A percentile compares a stretch with the other conserved stretches of the same genome.
Evolutionary conservation across 1,140 invertebrate species (phyloP).

Genomic region (Macrotrachela quadricornifera): DNA sequence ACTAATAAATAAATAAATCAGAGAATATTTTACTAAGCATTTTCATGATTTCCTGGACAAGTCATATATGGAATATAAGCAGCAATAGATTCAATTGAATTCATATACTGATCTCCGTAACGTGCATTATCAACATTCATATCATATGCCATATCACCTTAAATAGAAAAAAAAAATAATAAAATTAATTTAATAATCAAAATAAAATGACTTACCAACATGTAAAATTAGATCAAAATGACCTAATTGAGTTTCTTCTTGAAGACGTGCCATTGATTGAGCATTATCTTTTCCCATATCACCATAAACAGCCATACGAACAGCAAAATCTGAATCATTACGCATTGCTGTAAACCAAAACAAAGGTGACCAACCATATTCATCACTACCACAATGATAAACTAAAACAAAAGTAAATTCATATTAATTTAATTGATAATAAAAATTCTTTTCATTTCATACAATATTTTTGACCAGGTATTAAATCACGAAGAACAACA

Average conservation of each 20-base stretch:
- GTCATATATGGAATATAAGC: conserved; percentile 30
- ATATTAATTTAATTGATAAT: too few relatives aligned
- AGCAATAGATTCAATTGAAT: conserved; percentile 24
- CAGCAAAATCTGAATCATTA: conserved; percentile 44
- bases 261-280: conserved; percentile 49
- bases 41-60: conserved; percentile 29
- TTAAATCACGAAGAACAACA: conserved; percentile 39
- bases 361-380: conserved; percentile 50
- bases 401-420: conserved; percentile 11
- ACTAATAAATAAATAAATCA: background rate
- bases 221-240: conserved; percentile 68
- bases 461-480: conserved; percentile 38
- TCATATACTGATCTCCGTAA: conserved; percentile 26
- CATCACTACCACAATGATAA: conserved; percentile 54
- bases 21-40: conserved; percentile 18
- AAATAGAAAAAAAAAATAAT: too few relatives aligned
- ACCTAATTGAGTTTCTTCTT: conserved; percentile 53
- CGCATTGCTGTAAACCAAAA: conserved; percentile 49
- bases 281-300: conserved; percentile 77
- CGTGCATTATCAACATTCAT: conserved; percentile 42
- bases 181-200: too few relatives aligned
- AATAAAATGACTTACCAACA: conserved; percentile 38
- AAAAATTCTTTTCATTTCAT: too few relatives aligned
- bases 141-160: conserved; percentile 63
- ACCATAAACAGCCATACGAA: conserved; percentile 59